Base-by-base conservation (phyloP, 2,888 invertebrate genomes). In the Leptinotarsa peninsularis region DNA sequence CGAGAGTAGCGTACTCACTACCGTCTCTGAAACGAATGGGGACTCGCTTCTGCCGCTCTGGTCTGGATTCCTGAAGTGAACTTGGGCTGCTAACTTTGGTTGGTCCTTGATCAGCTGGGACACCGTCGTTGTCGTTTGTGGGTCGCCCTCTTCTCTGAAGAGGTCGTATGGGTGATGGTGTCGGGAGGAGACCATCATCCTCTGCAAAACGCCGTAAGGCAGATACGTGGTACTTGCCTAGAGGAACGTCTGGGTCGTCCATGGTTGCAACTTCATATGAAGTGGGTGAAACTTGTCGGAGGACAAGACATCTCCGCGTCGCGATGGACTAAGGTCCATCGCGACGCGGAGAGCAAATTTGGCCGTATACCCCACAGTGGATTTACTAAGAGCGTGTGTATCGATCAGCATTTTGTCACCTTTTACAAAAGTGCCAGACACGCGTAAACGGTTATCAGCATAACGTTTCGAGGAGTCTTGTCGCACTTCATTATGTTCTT, bases 361-460 rank as follows among this genome's bases (percentile, higher is more conserved):
- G 33, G 33, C 33, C 4, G 75, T 72, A 50, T 49, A 27, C 3
- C 17, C 58, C 5, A 33, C 49, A 23, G 58, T 72, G 10, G 69
- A 21, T 18, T 27, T 27, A 27, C 27, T 27, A 27, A 27, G 5
- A 27, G 27, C 1, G 63, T 49, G 69, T 77, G 73, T 4, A 3
- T 67, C 67, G 7, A 75, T 73, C 17, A 70, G 49, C 14, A 78
- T 68, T 21, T 67, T 54, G 50, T 72, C 71, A 4, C 67, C 66
- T n/a, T 81, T 67, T n/a, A 80, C 66, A 27, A 78, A 82, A 23
- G 15, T 43, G 15, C 63, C 27, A n/a, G 43, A 49, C 0, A 75
- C 72, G n/a, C 80, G 72, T 72, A 81, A 49, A 17, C 18, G 13
- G n/a, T 23, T 56, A 33, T 80, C 79, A 13, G 76, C 77, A n/a